These are phyloP conservation scores for Gryon sp. DNA, from an alignment of 1,140 invertebrate species.

Conservation along the genomic window DNA sequence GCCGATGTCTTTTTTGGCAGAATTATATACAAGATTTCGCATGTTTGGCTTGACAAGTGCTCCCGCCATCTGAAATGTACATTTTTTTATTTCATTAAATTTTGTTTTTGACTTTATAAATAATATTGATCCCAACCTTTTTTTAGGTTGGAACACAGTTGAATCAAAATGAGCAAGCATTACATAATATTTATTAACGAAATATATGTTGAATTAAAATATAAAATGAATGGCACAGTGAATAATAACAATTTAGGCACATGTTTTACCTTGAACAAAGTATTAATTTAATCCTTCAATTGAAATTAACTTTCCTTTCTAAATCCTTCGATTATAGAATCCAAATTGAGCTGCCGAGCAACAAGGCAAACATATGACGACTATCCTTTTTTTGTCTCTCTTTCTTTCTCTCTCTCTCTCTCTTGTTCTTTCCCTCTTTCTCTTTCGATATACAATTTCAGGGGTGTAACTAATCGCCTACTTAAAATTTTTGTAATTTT, in stretches of 20 bases:
- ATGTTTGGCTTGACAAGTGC: constrained; percentile 76
- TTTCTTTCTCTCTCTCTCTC: too few species aligned
- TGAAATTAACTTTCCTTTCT: background rate
- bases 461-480: too few species aligned
- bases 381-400: background rate
- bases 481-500: too few species aligned
- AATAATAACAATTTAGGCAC: background rate
- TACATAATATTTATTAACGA: background rate
- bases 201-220: too few species aligned
- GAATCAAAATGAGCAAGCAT: too few species aligned
- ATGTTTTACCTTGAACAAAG: background rate
- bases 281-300: background rate
- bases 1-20: constrained; percentile 71
- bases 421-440: too few species aligned
- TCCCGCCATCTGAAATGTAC: constrained; percentile 63
- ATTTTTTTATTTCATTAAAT: background rate
- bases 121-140: background rate
- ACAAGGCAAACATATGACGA: background rate
- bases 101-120: background rate
- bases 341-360: background rate
- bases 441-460: too few species aligned
- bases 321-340: background rate
- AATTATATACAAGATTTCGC: constrained; percentile 71
- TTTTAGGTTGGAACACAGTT: background rate
- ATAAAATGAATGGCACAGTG: too few species aligned